Conservation (phyloP, 2,113 vertebrate species). For the Tupaia tana region DNA sequence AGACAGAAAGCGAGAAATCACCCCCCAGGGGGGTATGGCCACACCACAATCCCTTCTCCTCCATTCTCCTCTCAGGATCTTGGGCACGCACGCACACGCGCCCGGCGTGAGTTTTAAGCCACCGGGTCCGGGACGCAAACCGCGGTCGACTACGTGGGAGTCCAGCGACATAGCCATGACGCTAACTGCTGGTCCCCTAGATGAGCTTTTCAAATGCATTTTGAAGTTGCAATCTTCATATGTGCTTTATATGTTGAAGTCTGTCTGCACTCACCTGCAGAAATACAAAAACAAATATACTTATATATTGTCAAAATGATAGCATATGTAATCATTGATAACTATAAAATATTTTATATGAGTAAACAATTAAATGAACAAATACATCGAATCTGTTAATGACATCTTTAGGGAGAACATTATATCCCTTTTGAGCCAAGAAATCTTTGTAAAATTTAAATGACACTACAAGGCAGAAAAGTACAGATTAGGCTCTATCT, state of each 20-base stretch:
- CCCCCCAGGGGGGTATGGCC: too few species aligned
- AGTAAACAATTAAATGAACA: neutral
- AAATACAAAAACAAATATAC: too few species aligned
- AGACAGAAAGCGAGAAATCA: too few species aligned
- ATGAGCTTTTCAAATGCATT: neutral
- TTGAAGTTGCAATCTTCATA: neutral
- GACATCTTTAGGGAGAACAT: neutral
- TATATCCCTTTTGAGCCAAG: neutral
- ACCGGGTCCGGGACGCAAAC: too few species aligned
- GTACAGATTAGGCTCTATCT: neutral
- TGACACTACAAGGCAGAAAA: neutral
- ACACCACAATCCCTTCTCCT: too few species aligned
- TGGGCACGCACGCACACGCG: too few species aligned
- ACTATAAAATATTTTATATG: conserved; percentile 32
- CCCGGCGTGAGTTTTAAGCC: too few species aligned
- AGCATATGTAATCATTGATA: neutral
- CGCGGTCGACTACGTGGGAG: too few species aligned
- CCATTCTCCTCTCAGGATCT: too few species aligned
- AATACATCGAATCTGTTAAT: neutral
- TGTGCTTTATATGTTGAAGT: conserved; percentile 8
- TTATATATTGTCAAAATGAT: neutral
- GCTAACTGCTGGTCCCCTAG: neutral
- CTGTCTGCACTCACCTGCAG: neutral
- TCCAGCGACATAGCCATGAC: too few species aligned
- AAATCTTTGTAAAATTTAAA: conserved; percentile 34